Conservation (phyloP, 2,888 invertebrate species). For the Candidula unifasciata region DNA sequence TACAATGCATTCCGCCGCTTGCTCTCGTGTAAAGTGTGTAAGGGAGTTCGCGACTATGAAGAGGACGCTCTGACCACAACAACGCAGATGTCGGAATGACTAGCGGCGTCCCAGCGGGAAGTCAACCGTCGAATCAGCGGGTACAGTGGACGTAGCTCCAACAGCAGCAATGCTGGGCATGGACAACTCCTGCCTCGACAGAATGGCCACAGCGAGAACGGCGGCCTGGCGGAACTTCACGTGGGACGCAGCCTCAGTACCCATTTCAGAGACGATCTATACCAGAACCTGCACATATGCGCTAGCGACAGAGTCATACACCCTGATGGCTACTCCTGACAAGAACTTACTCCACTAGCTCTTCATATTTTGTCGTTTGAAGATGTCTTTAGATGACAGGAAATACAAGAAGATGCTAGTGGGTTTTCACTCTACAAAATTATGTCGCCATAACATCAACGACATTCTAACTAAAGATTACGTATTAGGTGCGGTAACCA, state of each 20-base stretch:
- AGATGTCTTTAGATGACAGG: constrained; percentile 10
- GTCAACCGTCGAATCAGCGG: constrained; percentile 37
- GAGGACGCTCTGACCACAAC: constrained; percentile 61
- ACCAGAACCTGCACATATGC: constrained; percentile 37
- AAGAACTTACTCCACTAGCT: constrained; percentile 31
- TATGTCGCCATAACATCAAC: neutral
- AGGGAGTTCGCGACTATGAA: constrained; percentile 67
- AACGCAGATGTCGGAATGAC: constrained; percentile 61
- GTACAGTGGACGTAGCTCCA: constrained; percentile 41
- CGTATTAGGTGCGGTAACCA: no score
- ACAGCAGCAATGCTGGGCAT: constrained; percentile 18
- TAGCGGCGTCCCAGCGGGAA: constrained; percentile 57
- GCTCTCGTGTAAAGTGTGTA: constrained; percentile 67
- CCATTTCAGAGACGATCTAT: constrained; percentile 11
- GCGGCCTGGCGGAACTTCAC: constrained; percentile 16
- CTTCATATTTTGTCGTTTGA: constrained; percentile 13
- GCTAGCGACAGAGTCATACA: constrained; percentile 49
- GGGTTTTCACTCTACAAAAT: neutral
- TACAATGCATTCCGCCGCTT: constrained; percentile 70
- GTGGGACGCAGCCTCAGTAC: constrained; percentile 51
- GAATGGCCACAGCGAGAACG: constrained; percentile 43
- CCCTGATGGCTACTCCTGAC: constrained; percentile 47
- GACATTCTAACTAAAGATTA: neutral
- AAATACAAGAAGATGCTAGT: neutral
- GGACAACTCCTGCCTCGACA: constrained; percentile 40